Percentiles rank a stretch among this genome's conserved stretches.
Conservation (phyloP, 1,140 invertebrate species). For the Lucilia cuprina region DNA sequence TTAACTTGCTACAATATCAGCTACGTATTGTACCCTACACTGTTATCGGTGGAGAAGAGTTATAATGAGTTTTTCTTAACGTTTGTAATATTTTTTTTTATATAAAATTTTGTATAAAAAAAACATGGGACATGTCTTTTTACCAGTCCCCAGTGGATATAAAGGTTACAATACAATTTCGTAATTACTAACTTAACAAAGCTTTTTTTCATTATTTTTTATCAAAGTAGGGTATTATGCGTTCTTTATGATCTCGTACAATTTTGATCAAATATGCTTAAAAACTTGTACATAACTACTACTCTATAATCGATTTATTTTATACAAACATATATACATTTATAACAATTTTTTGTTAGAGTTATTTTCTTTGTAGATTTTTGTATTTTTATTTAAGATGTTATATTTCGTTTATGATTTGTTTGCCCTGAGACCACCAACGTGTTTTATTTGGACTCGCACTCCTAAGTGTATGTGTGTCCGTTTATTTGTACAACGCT, state of each 20-base stretch:
- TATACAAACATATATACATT: too few relatives aligned
- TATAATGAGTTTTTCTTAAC: too few relatives aligned
- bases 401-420: constrained; percentile 3
- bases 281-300: neutral
- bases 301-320: neutral
- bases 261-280: neutral
- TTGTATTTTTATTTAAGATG: neutral
- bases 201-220: too few relatives aligned
- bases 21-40: neutral
- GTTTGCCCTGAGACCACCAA: neutral
- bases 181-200: too few relatives aligned
- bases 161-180: too few relatives aligned
- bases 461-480: neutral
- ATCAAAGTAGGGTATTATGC: too few relatives aligned
- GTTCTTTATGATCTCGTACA: too few relatives aligned
- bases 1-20: neutral
- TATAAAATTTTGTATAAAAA: too few relatives aligned
- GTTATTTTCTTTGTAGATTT: neutral
- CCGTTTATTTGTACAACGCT: neutral
- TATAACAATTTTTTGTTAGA: neutral
- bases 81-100: too few relatives aligned
- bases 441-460: neutral
- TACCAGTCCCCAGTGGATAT: too few relatives aligned
- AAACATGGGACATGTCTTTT: too few relatives aligned
- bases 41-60: too few relatives aligned